Evolutionary conservation across 1,140 invertebrate genomes (phyloP).

Genomic region (Varroa destructor): DNA sequence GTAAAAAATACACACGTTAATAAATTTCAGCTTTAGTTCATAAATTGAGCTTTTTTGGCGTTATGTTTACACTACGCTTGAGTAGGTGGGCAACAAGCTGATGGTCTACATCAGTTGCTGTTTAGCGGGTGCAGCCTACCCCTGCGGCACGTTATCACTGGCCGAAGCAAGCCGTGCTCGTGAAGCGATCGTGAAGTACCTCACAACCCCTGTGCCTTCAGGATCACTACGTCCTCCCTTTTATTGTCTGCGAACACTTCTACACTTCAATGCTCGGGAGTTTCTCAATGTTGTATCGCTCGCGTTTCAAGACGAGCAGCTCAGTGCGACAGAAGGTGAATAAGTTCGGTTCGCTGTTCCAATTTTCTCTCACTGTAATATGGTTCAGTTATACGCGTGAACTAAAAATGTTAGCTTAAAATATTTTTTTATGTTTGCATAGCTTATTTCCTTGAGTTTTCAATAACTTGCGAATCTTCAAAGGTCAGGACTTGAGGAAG

Average conservation of each 20-base stretch:
- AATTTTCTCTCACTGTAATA: conserved; percentile 31
- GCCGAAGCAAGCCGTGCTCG: conserved; percentile 1
- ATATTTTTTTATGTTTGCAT: too few species aligned
- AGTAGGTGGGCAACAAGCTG: conserved; percentile 65
- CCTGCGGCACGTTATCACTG: conserved; percentile 56
- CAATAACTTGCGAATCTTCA: too few species aligned
- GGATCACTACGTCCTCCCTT: conserved; percentile 35
- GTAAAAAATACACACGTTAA: too few species aligned
- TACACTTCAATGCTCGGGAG: conserved; percentile 72
- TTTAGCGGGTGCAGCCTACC: conserved; percentile 76
- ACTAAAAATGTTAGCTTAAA: too few species aligned
- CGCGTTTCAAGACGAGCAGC: conserved; percentile 36
- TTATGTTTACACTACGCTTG: too few species aligned
- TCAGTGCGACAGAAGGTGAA: conserved; percentile 15
- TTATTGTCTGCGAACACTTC: conserved; percentile 50
- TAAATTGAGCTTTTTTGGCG: too few species aligned
- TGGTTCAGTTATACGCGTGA: conserved; percentile 41
- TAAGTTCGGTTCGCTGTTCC: not conserved
- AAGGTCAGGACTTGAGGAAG: too few species aligned
- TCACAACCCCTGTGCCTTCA: conserved; percentile 30
- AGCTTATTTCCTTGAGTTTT: too few species aligned
- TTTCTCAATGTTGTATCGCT: conserved; percentile 76
- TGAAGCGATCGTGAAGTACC: conserved; percentile 29
- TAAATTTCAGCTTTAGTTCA: too few species aligned
- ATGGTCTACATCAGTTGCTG: conserved; percentile 79